Evolutionary conservation across 2,888 invertebrate species (phyloP).

Genomic region (Escarpia spicata): DNA sequence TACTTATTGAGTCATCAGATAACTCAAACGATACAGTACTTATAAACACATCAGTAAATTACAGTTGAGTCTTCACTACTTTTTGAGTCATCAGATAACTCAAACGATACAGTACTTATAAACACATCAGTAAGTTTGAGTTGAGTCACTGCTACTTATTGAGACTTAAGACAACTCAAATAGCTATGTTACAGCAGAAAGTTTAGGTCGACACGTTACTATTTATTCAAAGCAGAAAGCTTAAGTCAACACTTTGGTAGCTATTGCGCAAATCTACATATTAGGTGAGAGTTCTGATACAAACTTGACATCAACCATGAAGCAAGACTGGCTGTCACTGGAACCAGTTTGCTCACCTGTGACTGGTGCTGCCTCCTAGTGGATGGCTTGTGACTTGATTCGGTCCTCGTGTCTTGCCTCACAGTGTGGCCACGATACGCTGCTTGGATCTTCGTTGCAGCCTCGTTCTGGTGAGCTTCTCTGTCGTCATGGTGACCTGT

Average conservation of each 20-base stretch:
- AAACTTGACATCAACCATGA: neutral
- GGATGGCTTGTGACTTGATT: neutral
- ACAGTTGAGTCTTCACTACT: neutral
- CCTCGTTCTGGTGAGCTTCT: conserved; percentile 38
- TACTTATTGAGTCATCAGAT: too few relatives aligned
- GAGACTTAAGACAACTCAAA: too few relatives aligned
- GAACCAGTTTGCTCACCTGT: neutral
- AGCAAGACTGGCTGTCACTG: neutral
- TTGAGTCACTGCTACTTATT: too few relatives aligned
- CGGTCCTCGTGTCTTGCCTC: conserved; percentile 38
- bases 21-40: neutral
- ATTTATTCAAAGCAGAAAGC: neutral
- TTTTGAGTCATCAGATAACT: too few relatives aligned
- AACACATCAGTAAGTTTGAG: too few relatives aligned
- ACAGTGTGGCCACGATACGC: conserved; percentile 52
- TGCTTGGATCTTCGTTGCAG: conserved; percentile 54
- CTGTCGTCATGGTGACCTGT: conserved; percentile 24
- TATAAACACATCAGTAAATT: neutral
- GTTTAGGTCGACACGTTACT: too few relatives aligned
- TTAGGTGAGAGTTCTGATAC: neutral
- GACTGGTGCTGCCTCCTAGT: neutral
- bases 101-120: too few relatives aligned
- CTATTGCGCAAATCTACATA: neutral
- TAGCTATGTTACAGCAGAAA: neutral
- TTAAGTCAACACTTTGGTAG: too few relatives aligned